Conservation (phyloP, 2,113 vertebrate species). For the Micromys minutus region DNA sequence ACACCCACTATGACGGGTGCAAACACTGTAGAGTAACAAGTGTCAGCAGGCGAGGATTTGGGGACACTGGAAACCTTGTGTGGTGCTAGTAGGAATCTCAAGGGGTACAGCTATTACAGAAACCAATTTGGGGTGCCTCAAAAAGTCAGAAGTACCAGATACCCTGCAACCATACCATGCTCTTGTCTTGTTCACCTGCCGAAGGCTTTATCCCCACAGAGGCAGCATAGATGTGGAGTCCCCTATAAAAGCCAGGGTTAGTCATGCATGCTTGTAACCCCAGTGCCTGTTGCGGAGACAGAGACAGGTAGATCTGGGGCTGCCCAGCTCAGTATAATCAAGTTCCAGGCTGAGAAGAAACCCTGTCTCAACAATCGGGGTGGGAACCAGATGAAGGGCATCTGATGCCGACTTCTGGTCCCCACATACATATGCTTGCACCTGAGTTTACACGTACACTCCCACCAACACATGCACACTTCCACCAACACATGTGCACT, state of each 20-base stretch:
- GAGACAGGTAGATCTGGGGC: neutral
- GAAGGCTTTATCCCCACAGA: neutral
- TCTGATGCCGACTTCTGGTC: neutral
- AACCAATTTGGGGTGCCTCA: neutral
- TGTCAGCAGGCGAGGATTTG: neutral
- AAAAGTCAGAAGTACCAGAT: neutral
- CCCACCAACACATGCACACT: neutral
- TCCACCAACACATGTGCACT: neutral
- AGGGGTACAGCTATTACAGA: neutral
- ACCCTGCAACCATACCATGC: neutral
- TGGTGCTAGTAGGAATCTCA: neutral
- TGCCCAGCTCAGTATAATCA: neutral
- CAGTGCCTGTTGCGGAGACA: neutral
- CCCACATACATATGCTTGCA: no score
- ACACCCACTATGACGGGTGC: neutral
- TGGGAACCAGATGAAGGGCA: neutral
- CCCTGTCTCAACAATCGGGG: no score
- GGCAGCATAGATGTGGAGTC: neutral
- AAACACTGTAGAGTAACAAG: neutral
- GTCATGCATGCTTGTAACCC: neutral
- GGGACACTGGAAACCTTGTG: neutral
- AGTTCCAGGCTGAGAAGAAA: neutral
- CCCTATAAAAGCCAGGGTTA: neutral
- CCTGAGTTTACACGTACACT: neutral
- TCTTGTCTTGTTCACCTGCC: neutral